Evolutionary conservation across 2,113 vertebrate genomes (phyloP), one percentile per base, ranked within the genome.

Genomic region (Pelvicachromis taeniatus): DNA sequence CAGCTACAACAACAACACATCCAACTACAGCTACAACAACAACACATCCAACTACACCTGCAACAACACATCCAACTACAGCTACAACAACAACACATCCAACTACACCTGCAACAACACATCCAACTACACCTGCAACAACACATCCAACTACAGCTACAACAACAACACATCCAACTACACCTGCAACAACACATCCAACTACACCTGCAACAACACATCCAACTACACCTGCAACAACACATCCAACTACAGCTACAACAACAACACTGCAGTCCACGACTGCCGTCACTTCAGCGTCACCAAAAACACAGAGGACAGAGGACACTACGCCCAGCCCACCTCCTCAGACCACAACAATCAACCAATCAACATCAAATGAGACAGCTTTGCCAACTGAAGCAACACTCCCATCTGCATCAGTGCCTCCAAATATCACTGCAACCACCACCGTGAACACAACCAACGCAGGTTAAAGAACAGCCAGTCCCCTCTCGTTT

Each of bases 381-480:
- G 12, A 55, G 6, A 87, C 78, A 2, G 73, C 70, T 68, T 38
- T 21, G 68, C 42, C 54, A 50, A 2, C 45, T 75, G 21, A 5
- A 35, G 4, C 33, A 5, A 85, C 87, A 10, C 6, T 35, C 21
- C 11, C 85, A 35, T 8, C 80, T n/a, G 5, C 40, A 12, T 40
- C 87, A 33, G 21, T 6, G 5, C 23, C 83, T 4, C 8, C 84
- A 19, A 80, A 89, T 1, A 7, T 7, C 58, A 85, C 78, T 2
- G 9, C 6, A 45, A 12, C 35, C 54, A 56, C 58, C 80, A 12
- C 35, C 1, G 16, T 6, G 1, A 86, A 94, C 29, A 21, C 52
- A 21, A 90, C 82, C 9, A 17, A 9, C 48, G 7, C 80, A 93
- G 93, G 94, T 94, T 45, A 87, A 87, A 54, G 35, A 26, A 35